These are phyloP conservation scores for Drosophila vallismaia DNA, from an alignment of 2,888 invertebrate genomes.

Conservation along the genomic window DNA sequence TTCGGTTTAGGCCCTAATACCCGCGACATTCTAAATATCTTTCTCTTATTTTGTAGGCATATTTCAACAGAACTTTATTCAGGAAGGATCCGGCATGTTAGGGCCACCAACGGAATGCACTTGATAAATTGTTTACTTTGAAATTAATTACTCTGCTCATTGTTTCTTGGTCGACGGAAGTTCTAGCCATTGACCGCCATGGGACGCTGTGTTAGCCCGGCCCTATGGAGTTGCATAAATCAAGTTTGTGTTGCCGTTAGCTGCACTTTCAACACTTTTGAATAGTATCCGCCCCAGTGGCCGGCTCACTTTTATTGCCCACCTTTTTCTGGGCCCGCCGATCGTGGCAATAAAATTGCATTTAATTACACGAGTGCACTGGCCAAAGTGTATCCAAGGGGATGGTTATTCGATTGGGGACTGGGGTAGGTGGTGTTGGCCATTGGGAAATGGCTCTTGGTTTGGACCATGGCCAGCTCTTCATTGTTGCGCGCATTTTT, in stretches of 20 bases:
- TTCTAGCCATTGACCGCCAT: conserved; percentile 45
- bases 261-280: conserved; percentile 68
- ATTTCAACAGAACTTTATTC: not conserved
- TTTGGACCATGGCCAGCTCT: conserved; percentile 39
- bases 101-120: conserved; percentile 46
- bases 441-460: conserved; percentile 53
- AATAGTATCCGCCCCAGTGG: conserved; percentile 16
- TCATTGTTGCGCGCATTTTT: conserved; percentile 74
- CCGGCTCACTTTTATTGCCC: conserved; percentile 42
- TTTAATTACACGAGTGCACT: conserved; percentile 66
- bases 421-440: conserved; percentile 8
- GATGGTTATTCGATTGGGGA: conserved; percentile 1
- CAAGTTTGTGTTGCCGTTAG: conserved; percentile 72
- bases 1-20: no score
- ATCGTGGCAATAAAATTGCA: conserved; percentile 78
- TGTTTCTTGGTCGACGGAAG: conserved; percentile 67
- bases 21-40: no score
- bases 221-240: conserved; percentile 68
- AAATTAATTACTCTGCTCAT: conserved; percentile 76
- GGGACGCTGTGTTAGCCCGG: conserved; percentile 36
- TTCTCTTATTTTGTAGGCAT: not conserved
- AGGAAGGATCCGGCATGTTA: conserved; percentile 39
- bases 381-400: conserved; percentile 22
- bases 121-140: conserved; percentile 79
- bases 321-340: conserved; percentile 61